Percentiles rank a stretch among this genome's conserved stretches.
phyloP scores from a whole-genome alignment of 2,888 invertebrate genomes.

The Coleophora flavipennella region DNA sequence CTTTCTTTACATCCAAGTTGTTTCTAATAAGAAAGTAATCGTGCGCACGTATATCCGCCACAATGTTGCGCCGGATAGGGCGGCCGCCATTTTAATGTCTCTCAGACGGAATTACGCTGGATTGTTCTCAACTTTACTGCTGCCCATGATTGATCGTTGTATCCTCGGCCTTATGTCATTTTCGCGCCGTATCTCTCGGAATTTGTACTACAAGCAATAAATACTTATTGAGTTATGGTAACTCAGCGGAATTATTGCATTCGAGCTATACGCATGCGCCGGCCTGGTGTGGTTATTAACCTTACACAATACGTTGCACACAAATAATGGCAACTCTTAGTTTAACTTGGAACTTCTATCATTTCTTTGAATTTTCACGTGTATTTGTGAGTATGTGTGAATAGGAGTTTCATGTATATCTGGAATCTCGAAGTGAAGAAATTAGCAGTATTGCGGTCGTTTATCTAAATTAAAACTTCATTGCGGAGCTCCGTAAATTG shows the following conservation, averaged over 20 bases:
- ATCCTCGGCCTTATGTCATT: conserved; percentile 69
- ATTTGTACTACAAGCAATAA: conserved; percentile 63
- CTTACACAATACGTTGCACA: too few relatives aligned
- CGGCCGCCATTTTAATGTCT: conserved; percentile 70
- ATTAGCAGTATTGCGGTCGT: conserved; percentile 59
- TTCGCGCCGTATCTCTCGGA: conserved; percentile 61
- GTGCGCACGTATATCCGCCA: conserved; percentile 34
- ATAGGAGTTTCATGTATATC: too few relatives aligned
- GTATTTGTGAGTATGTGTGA: neutral
- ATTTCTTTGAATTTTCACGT: too few relatives aligned
- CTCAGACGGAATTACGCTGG: conserved; percentile 71
- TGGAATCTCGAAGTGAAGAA: conserved; percentile 35
- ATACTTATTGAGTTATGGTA: conserved; percentile 62
- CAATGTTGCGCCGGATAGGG: conserved; percentile 72
- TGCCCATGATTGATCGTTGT: conserved; percentile 69
- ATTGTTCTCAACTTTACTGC: conserved; percentile 71
- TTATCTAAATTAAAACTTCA: conserved; percentile 61
- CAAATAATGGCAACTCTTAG: neutral
- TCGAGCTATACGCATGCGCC: conserved; percentile 12
- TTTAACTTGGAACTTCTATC: neutral
- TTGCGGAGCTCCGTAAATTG: conserved; percentile 57
- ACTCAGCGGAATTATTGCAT: conserved; percentile 45
- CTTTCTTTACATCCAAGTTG: conserved; percentile 16
- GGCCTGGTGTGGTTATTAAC: conserved; percentile 2
- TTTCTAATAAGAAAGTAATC: conserved; percentile 43